These are phyloP conservation scores for Corythaeola cristata DNA, from an alignment of 2,113 vertebrate genomes.

Conservation along the genomic window DNA sequence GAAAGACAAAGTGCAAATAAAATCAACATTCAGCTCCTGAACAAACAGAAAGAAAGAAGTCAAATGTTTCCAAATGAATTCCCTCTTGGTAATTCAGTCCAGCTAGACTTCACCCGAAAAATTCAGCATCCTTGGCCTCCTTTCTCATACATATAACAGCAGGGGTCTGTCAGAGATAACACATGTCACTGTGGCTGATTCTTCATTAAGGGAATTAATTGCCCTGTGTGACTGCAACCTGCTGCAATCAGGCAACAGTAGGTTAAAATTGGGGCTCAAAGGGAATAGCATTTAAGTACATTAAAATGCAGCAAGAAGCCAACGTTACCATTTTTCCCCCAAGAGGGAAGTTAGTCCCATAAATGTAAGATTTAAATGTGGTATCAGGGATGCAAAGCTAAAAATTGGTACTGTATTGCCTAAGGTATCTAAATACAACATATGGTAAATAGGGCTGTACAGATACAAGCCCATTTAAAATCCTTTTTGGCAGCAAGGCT, in stretches of 20 bases:
- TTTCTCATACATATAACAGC: not conserved
- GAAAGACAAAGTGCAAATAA: not conserved
- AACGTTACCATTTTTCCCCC: not conserved
- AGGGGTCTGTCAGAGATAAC: not conserved
- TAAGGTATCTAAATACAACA: constrained; percentile 43
- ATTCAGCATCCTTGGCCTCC: not conserved
- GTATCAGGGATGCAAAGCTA: not conserved
- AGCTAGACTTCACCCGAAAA: not conserved
- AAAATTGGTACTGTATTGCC: constrained; percentile 8
- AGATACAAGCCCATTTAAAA: constrained; percentile 48
- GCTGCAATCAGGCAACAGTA: not conserved
- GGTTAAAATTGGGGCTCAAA: not conserved
- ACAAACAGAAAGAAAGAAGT: not conserved
- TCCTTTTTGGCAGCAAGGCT: constrained; percentile 35
- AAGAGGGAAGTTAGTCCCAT: not conserved
- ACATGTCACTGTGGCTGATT: not conserved
- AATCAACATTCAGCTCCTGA: not conserved
- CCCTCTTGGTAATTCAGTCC: not conserved
- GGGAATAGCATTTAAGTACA: not conserved
- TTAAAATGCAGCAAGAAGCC: not conserved
- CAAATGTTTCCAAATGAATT: not conserved
- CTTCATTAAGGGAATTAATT: not conserved
- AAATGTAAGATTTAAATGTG: not conserved
- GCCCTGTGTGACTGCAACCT: not conserved
- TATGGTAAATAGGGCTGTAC: constrained; percentile 22